Evolutionary conservation across 2,113 vertebrate genomes (phyloP).

Genomic region (Vidua chalybeata): DNA sequence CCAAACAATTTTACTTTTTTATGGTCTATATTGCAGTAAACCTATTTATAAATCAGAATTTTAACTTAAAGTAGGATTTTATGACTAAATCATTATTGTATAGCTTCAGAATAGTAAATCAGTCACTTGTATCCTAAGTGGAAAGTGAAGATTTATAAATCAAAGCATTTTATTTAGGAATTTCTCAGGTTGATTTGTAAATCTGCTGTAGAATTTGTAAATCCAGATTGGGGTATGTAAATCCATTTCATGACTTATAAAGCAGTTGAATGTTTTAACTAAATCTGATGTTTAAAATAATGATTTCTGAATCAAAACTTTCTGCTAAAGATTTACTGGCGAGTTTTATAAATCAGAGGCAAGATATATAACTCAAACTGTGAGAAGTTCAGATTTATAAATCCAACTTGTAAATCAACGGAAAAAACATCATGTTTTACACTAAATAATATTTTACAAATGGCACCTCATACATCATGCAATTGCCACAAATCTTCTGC

Average conservation of each 20-base stretch:
- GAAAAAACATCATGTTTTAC: constrained; percentile 82
- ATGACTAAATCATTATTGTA: constrained; percentile 54
- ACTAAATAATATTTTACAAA: constrained; percentile 85
- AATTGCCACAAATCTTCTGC: constrained; percentile 79
- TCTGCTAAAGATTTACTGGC: constrained; percentile 81
- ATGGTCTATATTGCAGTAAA: constrained; percentile 14
- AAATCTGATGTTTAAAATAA: constrained; percentile 82
- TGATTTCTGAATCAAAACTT: constrained; percentile 88
- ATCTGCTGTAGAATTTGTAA: constrained; percentile 65
- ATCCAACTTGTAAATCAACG: constrained; percentile 84
- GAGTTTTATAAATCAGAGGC: constrained; percentile 84
- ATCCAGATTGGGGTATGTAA: constrained; percentile 69
- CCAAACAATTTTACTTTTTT: background rate
- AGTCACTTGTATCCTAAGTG: constrained; percentile 64
- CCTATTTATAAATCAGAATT: constrained; percentile 57
- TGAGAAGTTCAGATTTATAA: constrained; percentile 83
- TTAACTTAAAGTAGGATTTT: constrained; percentile 56
- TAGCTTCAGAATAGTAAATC: constrained; percentile 59
- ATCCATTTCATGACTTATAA: constrained; percentile 72
- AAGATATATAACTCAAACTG: constrained; percentile 80
- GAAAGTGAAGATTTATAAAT: constrained; percentile 71
- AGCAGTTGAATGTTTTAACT: constrained; percentile 79
- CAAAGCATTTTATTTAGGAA: constrained; percentile 69
- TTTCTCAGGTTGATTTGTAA: constrained; percentile 67
- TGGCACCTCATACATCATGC: constrained; percentile 80